These are phyloP conservation scores for Calycopis cecrops DNA, from an alignment of 1,140 invertebrate genomes.

Conservation along the genomic window DNA sequence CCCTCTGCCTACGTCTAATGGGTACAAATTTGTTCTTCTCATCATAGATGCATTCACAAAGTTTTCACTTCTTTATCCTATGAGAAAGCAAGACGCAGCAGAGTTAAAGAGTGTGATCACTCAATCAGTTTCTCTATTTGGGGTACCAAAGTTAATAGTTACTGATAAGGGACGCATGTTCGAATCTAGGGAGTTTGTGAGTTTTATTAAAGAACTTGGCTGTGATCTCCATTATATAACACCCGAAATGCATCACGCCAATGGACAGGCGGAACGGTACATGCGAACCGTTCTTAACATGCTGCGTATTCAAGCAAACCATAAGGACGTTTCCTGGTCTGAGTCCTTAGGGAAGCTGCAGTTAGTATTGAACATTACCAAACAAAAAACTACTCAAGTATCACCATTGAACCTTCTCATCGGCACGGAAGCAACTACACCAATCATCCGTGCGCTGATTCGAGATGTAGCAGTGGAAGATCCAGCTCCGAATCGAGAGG, in stretches of 20 bases:
- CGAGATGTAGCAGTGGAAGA: not conserved
- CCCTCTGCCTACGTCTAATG: slow-evolving; percentile 9
- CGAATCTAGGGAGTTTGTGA: slow-evolving; percentile 9
- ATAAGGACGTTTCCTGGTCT: slow-evolving; percentile 15
- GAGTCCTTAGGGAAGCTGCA: slow-evolving; percentile 20
- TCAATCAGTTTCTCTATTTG: slow-evolving; percentile 25
- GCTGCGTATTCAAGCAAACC: not conserved
- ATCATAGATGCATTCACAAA: slow-evolving; percentile 22
- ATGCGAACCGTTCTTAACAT: not conserved
- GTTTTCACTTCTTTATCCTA: slow-evolving; percentile 21
- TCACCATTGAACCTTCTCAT: slow-evolving; percentile 20
- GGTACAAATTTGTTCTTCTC: slow-evolving; percentile 16
- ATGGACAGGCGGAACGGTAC: slow-evolving; percentile 19
- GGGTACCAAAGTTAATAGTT: slow-evolving; percentile 16
- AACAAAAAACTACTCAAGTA: slow-evolving; percentile 22
- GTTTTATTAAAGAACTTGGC: slow-evolving; percentile 6
- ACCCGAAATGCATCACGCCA: slow-evolving; percentile 21
- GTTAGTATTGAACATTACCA: slow-evolving; percentile 21
- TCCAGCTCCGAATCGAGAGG: slow-evolving; percentile 6
- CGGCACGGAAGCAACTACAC: slow-evolving; percentile 3
- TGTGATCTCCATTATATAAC: slow-evolving; percentile 18
- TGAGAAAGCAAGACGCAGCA: slow-evolving; percentile 13
- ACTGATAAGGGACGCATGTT: slow-evolving; percentile 26
- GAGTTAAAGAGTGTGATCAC: slow-evolving; percentile 22
- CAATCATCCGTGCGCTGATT: not conserved